Evolutionary conservation across 2,113 vertebrate genomes (phyloP), one percentile per base, ranked within the genome.

Genomic region (Tachuris rubrigastra): DNA sequence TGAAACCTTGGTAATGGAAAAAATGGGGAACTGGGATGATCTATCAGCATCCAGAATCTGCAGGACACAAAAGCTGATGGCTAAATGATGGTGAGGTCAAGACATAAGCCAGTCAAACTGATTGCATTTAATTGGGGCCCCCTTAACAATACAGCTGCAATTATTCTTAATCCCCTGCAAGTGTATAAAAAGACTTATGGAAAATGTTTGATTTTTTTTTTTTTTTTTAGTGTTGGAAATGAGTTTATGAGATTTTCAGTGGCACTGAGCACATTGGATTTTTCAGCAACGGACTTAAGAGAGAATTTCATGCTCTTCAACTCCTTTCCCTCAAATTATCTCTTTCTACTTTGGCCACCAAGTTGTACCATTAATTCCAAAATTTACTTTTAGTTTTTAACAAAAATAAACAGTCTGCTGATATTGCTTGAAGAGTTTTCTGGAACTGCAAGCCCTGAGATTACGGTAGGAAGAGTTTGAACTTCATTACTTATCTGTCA

Each of bases 1-100:
- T 96, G 92, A 96, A 97, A 93, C 81, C 90, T 97, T 92, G 85
- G 97, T 98, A 98, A 98, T 98, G 97, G 97, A 98, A 98, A 98
- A 95, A 97, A 87, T 95, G 87, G 91, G 46, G 87, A 96, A 95
- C 78, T 94, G 94, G 95, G 91, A 72, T 67, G 22, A 95, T 93
- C 42, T 96, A 92, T 97, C 96, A 93, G 93, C 91, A 96, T 94
- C 69, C 90, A 91, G 55, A 75, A 87, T 93, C 89, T 91, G 39
- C 75, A 95, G 86, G 76, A 92, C 62, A 41, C 77, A 69, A 96
- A 92, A 90, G 59, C 49, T 67, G 88, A 82, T 89, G 83, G 84
- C 39, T 84, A 93, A 89, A 91, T 78, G 55, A 66, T 90, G 89
- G 47, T 71, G 19, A 78, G 62, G 55, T 71, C 96, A 85, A 96